Evolutionary conservation across 1,140 invertebrate genomes (phyloP).

Genomic region (Apolygus lucorum): DNA sequence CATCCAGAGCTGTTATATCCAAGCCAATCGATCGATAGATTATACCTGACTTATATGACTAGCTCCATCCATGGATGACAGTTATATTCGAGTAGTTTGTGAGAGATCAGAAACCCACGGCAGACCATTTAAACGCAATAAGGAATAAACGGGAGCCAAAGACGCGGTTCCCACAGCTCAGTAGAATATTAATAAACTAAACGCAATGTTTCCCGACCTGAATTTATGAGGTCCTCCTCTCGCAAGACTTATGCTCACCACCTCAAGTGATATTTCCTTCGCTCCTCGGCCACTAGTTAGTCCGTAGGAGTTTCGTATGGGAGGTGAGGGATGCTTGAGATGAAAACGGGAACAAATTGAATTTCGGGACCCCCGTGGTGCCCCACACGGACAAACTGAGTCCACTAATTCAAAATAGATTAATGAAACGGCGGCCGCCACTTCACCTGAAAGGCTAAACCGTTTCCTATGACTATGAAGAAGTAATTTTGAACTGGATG

Average conservation of each 20-base stretch:
- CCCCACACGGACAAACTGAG: neutral
- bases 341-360: conserved; percentile 10
- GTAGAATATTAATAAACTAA: neutral
- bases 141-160: too few relatives aligned
- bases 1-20: too few relatives aligned
- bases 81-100: too few relatives aligned
- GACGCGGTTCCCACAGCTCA: too few relatives aligned
- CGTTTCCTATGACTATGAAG: too few relatives aligned
- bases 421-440: conserved; percentile 5
- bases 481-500: too few relatives aligned
- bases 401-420: conserved; percentile 10
- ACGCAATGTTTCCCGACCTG: neutral
- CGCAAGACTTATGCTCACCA: conserved; percentile 5
- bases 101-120: too few relatives aligned
- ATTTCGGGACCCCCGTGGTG: neutral
- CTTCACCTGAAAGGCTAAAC: too few relatives aligned
- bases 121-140: too few relatives aligned
- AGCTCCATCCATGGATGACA: too few relatives aligned
- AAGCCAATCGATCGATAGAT: too few relatives aligned
- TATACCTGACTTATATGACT: too few relatives aligned
- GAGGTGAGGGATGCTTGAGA: neutral
- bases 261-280: conserved; percentile 15
- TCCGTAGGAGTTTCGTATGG: conserved; percentile 6
- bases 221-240: neutral
- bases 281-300: neutral